A percentile compares a stretch with the other conserved stretches of the same genome.
phyloP scores from a whole-genome alignment of 2,113 vertebrate species.

The Micromys minutus region DNA sequence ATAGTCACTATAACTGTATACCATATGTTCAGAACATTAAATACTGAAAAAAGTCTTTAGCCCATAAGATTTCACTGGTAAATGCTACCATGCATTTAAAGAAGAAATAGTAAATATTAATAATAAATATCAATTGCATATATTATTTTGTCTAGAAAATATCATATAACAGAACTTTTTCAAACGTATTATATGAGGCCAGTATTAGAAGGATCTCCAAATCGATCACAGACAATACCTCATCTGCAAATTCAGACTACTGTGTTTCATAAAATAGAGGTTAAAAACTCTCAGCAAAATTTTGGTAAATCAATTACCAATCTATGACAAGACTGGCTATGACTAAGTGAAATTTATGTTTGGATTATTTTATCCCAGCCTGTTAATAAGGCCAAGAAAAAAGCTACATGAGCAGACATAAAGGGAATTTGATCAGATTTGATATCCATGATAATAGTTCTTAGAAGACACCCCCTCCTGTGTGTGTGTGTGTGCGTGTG shows the following conservation, averaged over 20 bases:
- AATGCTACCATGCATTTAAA: constrained; percentile 7
- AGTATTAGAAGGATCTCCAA: background rate
- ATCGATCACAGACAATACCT: background rate
- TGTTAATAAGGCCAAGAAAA: background rate
- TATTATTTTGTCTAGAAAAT: constrained; percentile 1
- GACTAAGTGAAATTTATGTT: background rate
- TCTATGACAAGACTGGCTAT: background rate
- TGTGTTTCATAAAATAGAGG: background rate
- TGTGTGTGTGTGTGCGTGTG: background rate
- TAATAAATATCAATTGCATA: background rate
- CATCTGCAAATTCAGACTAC: background rate
- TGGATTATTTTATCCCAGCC: background rate
- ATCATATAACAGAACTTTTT: background rate
- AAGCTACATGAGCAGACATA: background rate
- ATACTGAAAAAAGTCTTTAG: background rate
- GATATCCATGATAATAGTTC: background rate
- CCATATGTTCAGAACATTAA: constrained; percentile 34
- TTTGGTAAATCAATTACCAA: constrained; percentile 14
- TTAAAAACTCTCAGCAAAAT: background rate
- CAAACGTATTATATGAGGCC: background rate
- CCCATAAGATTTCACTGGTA: background rate
- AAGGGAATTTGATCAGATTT: constrained; percentile 6
- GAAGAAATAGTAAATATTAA: constrained; percentile 34
- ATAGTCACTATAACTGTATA: constrained; percentile 18
- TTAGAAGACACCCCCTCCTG: background rate